These are phyloP conservation scores for Ceyx margarethae DNA, from an alignment of 2,113 vertebrate genomes.

Conservation along the genomic window DNA sequence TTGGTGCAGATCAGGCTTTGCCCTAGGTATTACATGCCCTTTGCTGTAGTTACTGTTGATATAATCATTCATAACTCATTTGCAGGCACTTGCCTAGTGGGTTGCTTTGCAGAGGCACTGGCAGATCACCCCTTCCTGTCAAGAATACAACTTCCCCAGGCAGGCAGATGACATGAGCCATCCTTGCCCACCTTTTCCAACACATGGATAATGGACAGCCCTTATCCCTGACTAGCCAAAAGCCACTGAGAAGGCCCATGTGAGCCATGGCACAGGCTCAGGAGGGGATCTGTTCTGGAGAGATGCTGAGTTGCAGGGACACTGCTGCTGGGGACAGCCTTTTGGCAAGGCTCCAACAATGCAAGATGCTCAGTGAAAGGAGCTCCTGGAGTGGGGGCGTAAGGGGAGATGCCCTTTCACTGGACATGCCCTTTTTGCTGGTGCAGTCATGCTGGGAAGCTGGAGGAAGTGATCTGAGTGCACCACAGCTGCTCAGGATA, in stretches of 20 bases:
- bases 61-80: not conserved
- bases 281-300: not conserved
- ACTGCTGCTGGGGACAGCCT: not conserved
- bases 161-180: not conserved
- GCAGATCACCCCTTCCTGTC: not conserved
- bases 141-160: not conserved
- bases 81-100: not conserved
- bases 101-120: not conserved
- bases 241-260: accelerated
- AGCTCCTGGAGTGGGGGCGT: not conserved
- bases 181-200: not conserved
- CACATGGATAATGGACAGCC: accelerated
- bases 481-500: accelerated
- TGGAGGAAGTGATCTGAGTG: not conserved
- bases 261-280: not conserved
- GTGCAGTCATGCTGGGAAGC: not conserved
- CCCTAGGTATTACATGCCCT: not conserved
- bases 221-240: not conserved
- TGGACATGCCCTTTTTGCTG: not conserved
- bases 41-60: not conserved
- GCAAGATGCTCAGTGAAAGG: not conserved
- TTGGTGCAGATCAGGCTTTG: not conserved
- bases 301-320: accelerated
- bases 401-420: not conserved
- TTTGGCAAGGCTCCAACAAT: not conserved